These are phyloP conservation scores for Epinephelus cyanopodus DNA, from an alignment of 2,113 vertebrate species.

Conservation along the genomic window DNA sequence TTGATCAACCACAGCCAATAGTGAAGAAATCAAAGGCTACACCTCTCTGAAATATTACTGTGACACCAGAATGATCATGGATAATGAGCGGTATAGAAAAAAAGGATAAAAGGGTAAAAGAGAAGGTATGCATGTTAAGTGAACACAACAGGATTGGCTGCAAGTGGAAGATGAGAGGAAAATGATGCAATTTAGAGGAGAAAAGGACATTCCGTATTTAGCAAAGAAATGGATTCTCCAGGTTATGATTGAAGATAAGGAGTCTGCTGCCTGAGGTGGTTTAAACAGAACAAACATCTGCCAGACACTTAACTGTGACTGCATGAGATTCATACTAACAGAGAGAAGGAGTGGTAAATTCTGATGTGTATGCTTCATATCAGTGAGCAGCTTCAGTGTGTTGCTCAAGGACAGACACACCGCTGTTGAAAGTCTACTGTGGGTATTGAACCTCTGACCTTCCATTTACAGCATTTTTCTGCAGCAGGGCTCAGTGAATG, in stretches of 20 bases:
- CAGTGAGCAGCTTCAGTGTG: slow-evolving; percentile 8
- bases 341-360: neutral
- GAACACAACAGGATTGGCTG: slow-evolving; percentile 1
- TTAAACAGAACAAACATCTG: slow-evolving; percentile 4
- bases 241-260: slow-evolving; percentile 6
- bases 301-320: neutral
- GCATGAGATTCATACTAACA: neutral
- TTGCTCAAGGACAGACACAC: slow-evolving; percentile 11
- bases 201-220: neutral
- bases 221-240: neutral
- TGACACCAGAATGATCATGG: neutral
- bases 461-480: neutral
- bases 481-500: no score
- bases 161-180: neutral
- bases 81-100: neutral
- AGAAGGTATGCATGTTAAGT: neutral
- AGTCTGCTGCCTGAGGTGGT: neutral
- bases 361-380: neutral
- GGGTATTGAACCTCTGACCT: slow-evolving; percentile 7
- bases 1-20: neutral
- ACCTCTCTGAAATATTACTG: neutral
- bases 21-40: neutral
- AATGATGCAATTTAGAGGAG: neutral
- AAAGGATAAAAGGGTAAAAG: neutral
- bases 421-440: neutral